Evolutionary conservation across 2,113 vertebrate species (phyloP).

Genomic region (Solea solea): DNA sequence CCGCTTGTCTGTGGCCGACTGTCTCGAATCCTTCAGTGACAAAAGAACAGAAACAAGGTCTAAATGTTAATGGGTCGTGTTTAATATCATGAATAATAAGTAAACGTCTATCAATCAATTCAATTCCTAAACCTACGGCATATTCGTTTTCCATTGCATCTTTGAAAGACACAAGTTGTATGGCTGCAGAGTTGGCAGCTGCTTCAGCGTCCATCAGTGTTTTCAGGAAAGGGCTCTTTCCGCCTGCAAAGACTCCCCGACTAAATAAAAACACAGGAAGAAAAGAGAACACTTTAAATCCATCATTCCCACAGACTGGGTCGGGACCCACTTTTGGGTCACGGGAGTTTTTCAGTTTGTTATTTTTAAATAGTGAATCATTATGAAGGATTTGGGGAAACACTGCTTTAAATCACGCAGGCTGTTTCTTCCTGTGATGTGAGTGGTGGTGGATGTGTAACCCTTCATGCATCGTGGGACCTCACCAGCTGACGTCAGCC

Average conservation of each 20-base stretch:
- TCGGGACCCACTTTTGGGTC: no score
- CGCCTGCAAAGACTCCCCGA: slow-evolving; percentile 17
- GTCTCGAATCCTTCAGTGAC: slow-evolving; percentile 69
- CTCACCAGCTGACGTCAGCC: slow-evolving; percentile 56
- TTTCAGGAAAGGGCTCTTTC: slow-evolving; percentile 68
- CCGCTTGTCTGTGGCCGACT: slow-evolving; percentile 62
- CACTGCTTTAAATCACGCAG: not conserved
- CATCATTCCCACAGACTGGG: no score
- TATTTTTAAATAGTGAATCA: no score
- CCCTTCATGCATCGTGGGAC: not conserved
- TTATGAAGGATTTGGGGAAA: no score
- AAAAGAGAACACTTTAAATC: not conserved
- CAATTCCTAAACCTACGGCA: slow-evolving; percentile 66
- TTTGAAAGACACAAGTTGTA: slow-evolving; percentile 83
- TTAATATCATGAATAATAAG: not conserved
- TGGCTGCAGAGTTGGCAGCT: slow-evolving; percentile 76
- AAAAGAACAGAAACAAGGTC: slow-evolving; percentile 8
- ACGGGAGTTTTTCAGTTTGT: no score
- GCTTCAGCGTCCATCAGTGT: slow-evolving; percentile 78
- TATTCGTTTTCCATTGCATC: slow-evolving; percentile 74
- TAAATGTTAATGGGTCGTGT: not conserved
- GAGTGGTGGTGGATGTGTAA: no score
- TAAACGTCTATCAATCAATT: not conserved
- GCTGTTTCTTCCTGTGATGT: not conserved
- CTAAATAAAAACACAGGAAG: slow-evolving; percentile 51